These are phyloP conservation scores for Austrolebias charrua DNA, from an alignment of 2,797 vertebrate genomes.

Conservation along the genomic window DNA sequence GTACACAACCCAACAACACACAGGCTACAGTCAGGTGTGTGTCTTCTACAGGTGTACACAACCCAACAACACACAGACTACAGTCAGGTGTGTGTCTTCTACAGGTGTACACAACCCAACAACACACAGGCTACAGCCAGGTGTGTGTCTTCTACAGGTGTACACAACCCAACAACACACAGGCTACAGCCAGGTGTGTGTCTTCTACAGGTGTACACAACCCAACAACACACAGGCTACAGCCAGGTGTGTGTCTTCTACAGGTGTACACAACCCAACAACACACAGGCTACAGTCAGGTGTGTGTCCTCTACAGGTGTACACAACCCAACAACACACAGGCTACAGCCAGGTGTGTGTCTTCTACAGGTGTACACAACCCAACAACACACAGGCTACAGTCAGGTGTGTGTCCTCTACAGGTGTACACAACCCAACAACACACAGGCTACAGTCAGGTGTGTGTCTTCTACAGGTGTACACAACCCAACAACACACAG, in stretches of 20 bases:
- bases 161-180: slow-evolving; percentile 80
- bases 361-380: no score
- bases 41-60: no score
- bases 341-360: slow-evolving; percentile 76
- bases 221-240: slow-evolving; percentile 80
- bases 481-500: slow-evolving; percentile 81
- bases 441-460: slow-evolving; percentile 81
- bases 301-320: no score
- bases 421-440: no score
- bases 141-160: no score
- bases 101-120: no score
- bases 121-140: slow-evolving; percentile 83
- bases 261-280: no score
- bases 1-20: slow-evolving; percentile 79
- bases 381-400: slow-evolving; percentile 79
- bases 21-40: slow-evolving; percentile 81
- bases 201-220: no score
- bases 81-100: slow-evolving; percentile 79
- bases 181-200: slow-evolving; percentile 79
- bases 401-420: slow-evolving; percentile 78
- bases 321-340: slow-evolving; percentile 82
- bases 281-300: slow-evolving; percentile 82
- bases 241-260: slow-evolving; percentile 76
- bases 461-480: no score
- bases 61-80: slow-evolving; percentile 79